These are phyloP conservation scores for Genyomyrus donnyi DNA, from an alignment of 2,113 vertebrate species.

Conservation along the genomic window DNA sequence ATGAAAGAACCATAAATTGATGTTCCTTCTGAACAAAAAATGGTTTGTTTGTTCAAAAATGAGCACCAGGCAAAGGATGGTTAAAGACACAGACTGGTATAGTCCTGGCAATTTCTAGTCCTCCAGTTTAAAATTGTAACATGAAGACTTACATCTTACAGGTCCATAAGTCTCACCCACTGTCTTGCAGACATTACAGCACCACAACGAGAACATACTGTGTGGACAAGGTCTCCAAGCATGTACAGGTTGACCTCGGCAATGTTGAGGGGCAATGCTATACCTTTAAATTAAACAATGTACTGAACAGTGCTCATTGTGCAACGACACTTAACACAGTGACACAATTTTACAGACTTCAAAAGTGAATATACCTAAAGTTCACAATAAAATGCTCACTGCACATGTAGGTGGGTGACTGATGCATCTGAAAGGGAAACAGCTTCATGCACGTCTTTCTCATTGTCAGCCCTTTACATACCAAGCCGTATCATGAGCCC, in stretches of 20 bases:
- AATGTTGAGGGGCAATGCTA: background rate
- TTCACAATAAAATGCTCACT: background rate
- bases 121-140: background rate
- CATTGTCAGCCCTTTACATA: background rate
- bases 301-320: background rate
- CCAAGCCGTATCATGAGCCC: background rate
- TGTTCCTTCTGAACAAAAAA: background rate
- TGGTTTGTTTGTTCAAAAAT: background rate
- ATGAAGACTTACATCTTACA: background rate
- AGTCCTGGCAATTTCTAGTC: background rate
- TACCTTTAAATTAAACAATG: background rate
- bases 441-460: background rate
- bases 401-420: background rate
- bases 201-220: background rate
- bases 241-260: background rate
- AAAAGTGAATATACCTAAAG: background rate
- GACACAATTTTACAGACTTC: background rate
- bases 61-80: background rate
- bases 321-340: background rate
- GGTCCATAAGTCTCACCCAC: background rate
- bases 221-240: background rate
- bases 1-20: constrained; percentile 3
- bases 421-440: background rate
- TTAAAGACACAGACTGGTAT: background rate
- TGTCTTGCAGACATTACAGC: background rate